phyloP scores from a whole-genome alignment of 2,888 invertebrate species.

The Margaritifera margaritifera region DNA sequence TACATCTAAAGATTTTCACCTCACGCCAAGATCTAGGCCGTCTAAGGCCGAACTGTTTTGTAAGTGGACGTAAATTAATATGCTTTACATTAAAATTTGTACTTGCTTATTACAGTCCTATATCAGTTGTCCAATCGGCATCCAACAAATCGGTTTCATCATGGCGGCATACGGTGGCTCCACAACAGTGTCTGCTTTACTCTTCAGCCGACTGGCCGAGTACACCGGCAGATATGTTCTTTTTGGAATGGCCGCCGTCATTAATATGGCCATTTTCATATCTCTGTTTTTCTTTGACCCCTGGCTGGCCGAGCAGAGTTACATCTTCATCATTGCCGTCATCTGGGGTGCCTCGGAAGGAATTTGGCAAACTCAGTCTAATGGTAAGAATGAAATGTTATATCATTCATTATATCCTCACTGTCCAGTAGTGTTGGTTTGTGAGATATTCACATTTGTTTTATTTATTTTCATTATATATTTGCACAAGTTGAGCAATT shows the following conservation, averaged over 20 bases:
- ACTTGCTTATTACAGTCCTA: constrained; percentile 44
- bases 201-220: constrained; percentile 47
- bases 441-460: not conserved
- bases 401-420: not conserved
- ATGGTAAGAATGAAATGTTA: constrained; percentile 34
- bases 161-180: constrained; percentile 58
- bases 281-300: constrained; percentile 50
- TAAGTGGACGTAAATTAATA: no score
- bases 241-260: constrained; percentile 40
- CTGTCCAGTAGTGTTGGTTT: not conserved
- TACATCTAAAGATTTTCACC: no score
- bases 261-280: constrained; percentile 46
- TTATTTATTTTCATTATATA: not conserved
- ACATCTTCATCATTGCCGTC: constrained; percentile 49
- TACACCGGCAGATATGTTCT: constrained; percentile 50
- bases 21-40: no score
- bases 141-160: constrained; percentile 59
- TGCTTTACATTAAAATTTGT: not conserved
- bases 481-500: no score
- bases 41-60: no score
- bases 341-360: constrained; percentile 58
- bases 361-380: constrained; percentile 59
- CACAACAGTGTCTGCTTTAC: constrained; percentile 48
- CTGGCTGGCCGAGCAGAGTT: constrained; percentile 13
- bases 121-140: constrained; percentile 58